Conservation (phyloP, 1,140 invertebrate genomes). For the Sycophaga agraensis region DNA sequence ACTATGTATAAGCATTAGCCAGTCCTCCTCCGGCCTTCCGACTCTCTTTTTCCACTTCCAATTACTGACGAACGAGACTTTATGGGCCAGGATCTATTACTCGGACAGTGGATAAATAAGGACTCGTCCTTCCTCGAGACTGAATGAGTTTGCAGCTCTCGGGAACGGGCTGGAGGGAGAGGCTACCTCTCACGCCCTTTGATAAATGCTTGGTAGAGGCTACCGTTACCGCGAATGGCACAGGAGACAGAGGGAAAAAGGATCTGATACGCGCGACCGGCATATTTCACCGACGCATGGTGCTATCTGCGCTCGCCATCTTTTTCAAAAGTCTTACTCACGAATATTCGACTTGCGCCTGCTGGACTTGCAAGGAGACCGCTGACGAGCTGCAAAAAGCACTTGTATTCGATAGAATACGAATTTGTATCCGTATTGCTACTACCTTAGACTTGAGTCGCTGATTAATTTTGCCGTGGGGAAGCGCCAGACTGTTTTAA, state of each 20-base stretch:
- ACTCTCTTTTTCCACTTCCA: constrained; percentile 28
- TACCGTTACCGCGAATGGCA: constrained; percentile 31
- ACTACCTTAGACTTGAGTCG: neutral
- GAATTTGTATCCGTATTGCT: constrained; percentile 1
- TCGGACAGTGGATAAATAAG: constrained; percentile 45
- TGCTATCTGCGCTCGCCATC: constrained; percentile 19
- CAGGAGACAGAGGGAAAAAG: neutral
- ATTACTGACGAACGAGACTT: constrained; percentile 42
- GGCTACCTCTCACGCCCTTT: constrained; percentile 32
- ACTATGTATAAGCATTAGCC: neutral
- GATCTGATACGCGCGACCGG: neutral
- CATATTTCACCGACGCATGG: constrained; percentile 15
- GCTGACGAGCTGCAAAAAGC: neutral
- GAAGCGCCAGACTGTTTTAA: too few relatives aligned
- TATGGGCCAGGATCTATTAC: constrained; percentile 45
- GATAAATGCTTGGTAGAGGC: constrained; percentile 44
- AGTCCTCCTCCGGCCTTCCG: neutral
- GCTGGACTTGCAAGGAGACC: too few relatives aligned
- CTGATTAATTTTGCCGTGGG: neutral
- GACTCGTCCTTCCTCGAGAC: constrained; percentile 36
- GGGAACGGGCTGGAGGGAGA: neutral
- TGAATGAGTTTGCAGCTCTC: constrained; percentile 43
- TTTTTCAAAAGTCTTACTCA: neutral
- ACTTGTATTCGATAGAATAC: neutral
- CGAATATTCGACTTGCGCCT: constrained; percentile 10